phyloP scores from a whole-genome alignment of 2,888 invertebrate species.

The Tolmerus cingulatus region DNA sequence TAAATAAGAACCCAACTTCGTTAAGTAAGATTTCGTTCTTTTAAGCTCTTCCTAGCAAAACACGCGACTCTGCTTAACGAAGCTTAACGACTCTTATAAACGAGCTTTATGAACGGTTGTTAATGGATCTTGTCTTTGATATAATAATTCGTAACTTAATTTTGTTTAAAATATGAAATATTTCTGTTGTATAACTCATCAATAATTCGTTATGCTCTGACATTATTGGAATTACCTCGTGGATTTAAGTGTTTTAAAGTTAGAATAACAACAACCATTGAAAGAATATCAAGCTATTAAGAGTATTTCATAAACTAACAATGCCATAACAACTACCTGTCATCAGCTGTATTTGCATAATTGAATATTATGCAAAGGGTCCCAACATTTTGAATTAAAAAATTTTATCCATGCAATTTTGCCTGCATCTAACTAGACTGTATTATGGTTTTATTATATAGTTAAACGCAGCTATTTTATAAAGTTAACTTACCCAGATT shows the following conservation, averaged over 20 bases:
- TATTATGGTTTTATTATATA: too few species aligned
- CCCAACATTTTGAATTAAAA: too few species aligned
- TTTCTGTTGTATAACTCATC: too few species aligned
- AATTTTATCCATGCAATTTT: too few species aligned
- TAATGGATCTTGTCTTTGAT: not conserved
- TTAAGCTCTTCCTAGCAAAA: not conserved
- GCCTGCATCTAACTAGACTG: too few species aligned
- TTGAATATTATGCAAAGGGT: too few species aligned
- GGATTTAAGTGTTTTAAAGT: not conserved
- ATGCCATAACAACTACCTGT: too few species aligned
- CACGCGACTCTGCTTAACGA: not conserved
- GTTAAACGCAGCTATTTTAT: too few species aligned
- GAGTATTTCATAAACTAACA: not conserved
- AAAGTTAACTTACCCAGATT: constrained; percentile 80
- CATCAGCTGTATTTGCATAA: too few species aligned
- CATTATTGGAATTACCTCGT: not conserved
- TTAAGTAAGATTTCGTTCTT: not conserved
- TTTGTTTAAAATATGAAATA: not conserved
- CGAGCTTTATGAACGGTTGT: too few species aligned
- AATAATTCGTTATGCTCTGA: too few species aligned
- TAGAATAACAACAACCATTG: not conserved
- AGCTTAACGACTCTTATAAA: too few species aligned
- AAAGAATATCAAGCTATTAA: not conserved
- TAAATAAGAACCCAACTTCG: not conserved
- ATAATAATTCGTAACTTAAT: not conserved